Conservation (phyloP, 2,888 invertebrate genomes). For the Arenicola marina region DNA sequence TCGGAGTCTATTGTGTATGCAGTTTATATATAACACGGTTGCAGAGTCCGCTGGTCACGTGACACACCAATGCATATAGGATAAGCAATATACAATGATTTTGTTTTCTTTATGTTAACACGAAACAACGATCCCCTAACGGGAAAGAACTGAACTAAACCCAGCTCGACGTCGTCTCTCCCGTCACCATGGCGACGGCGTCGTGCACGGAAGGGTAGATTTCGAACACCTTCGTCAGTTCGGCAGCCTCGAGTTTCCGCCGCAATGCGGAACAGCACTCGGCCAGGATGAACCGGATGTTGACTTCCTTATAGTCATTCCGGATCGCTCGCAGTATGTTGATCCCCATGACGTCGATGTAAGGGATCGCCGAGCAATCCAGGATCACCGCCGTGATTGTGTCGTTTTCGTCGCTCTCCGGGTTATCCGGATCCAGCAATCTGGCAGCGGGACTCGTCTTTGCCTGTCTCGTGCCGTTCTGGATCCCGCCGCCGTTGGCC, state of each 20-base stretch:
- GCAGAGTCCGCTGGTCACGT: no score
- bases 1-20: no score
- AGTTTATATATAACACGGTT: no score
- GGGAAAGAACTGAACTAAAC: no score
- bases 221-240: not conserved
- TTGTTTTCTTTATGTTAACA: no score
- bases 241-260: slow-evolving; percentile 30
- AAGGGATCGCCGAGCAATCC: slow-evolving; percentile 49
- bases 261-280: slow-evolving; percentile 36
- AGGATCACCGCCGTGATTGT: slow-evolving; percentile 33
- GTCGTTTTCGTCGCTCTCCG: not conserved
- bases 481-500: not conserved
- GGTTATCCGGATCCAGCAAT: not conserved
- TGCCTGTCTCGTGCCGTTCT: not conserved
- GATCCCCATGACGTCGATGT: slow-evolving; percentile 47
- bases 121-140: no score
- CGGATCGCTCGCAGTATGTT: slow-evolving; percentile 40
- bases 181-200: slow-evolving; percentile 9
- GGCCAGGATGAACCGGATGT: slow-evolving; percentile 40
- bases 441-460: not conserved
- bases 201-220: slow-evolving; percentile 16
- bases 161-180: no score
- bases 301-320: slow-evolving; percentile 33
- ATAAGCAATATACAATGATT: no score
- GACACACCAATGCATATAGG: no score